Evolutionary conservation across 2,797 vertebrate genomes (phyloP).

Genomic region (Alfaro cultratus): DNA sequence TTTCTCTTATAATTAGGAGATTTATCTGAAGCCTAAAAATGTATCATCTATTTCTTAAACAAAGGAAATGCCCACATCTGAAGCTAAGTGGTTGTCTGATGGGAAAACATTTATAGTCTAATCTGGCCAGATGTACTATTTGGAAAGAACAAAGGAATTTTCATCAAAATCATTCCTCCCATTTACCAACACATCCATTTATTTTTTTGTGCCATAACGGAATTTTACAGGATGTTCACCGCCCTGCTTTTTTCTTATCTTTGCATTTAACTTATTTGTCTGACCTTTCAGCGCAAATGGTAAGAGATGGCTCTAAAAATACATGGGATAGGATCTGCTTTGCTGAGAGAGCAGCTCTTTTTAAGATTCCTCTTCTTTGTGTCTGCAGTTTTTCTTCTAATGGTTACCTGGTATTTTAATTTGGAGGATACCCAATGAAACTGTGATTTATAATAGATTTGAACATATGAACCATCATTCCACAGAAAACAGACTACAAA

Average conservation of each 20-base stretch:
- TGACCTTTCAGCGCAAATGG: constrained; percentile 49
- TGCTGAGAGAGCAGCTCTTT: neutral
- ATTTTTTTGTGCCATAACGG: neutral
- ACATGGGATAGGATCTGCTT: constrained; percentile 8
- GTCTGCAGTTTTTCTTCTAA: constrained; percentile 13
- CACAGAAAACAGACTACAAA: neutral
- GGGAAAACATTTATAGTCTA: neutral
- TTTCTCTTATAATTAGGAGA: constrained; percentile 4
- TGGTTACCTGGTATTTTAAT: constrained; percentile 13
- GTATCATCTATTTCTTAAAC: neutral
- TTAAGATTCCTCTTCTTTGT: constrained; percentile 1
- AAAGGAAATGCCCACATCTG: constrained; percentile 8
- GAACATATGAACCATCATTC: neutral
- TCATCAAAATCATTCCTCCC: neutral
- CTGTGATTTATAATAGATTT: neutral
- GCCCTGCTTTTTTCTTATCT: constrained; percentile 3
- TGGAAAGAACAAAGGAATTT: neutral
- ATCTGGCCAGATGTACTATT: neutral
- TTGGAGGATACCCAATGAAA: neutral
- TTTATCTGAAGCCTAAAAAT: neutral
- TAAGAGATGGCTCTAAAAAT: constrained; percentile 17
- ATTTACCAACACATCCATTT: neutral
- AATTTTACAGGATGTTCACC: constrained; percentile 5
- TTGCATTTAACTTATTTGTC: constrained; percentile 1
- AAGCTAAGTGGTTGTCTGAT: neutral